These are phyloP conservation scores for Brachionus rotundiformis DNA, from an alignment of 1,140 invertebrate genomes.

Conservation along the genomic window DNA sequence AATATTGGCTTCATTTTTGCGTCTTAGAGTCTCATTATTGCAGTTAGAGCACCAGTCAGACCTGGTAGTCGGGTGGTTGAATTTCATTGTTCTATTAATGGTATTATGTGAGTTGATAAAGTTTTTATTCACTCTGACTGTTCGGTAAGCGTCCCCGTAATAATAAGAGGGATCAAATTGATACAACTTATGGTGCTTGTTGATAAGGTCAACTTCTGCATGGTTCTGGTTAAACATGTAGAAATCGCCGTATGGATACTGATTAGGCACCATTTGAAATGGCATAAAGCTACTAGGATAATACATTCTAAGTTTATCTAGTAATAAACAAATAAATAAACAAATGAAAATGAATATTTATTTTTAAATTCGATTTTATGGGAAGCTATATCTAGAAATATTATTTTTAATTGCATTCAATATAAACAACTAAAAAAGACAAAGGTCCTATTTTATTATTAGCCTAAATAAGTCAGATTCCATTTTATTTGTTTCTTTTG, in stretches of 20 bases:
- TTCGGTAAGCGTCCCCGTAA: background rate
- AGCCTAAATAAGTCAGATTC: conserved; percentile 9
- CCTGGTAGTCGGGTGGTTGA: background rate
- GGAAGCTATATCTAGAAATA: background rate
- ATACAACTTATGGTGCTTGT: background rate
- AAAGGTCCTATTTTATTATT: conserved; percentile 33
- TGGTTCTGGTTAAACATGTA: conserved; percentile 20
- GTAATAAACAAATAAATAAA: background rate
- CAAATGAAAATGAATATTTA: conserved; percentile 25
- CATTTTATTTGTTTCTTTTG: conserved; percentile 20
- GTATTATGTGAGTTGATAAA: background rate
- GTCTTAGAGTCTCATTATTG: background rate
- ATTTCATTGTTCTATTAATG: background rate
- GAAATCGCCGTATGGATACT: background rate
- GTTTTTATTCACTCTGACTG: background rate
- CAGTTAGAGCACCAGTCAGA: background rate
- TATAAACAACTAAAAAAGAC: conserved; percentile 13
- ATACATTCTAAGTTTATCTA: conserved; percentile 13
- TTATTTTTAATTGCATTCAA: conserved; percentile 32
- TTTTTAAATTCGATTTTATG: conserved; percentile 6
- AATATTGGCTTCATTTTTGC: background rate
- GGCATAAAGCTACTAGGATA: background rate
- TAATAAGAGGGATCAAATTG: background rate
- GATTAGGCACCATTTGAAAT: background rate
- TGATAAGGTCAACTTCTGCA: background rate